phyloP scores from a whole-genome alignment of 2,888 invertebrate species.

The Embidobia sp. region DNA sequence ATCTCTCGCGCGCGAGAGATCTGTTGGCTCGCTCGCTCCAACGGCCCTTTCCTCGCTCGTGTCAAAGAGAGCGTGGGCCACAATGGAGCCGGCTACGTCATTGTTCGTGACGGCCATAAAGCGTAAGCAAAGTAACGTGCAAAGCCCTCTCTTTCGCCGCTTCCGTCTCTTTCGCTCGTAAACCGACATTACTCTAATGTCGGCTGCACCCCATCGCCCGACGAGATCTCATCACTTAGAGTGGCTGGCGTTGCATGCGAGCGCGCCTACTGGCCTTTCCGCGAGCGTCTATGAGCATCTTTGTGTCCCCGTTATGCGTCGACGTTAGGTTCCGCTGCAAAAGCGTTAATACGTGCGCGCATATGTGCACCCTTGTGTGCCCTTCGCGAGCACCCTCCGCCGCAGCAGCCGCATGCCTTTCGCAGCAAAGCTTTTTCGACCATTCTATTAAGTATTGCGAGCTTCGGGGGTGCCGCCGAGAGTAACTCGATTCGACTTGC shows the following conservation, averaged over 20 bases:
- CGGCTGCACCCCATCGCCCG: conserved; percentile 63
- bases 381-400: conserved; percentile 21
- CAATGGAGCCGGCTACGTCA: conserved; percentile 76
- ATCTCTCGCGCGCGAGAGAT: conserved; percentile 77
- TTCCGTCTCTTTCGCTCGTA: conserved; percentile 45
- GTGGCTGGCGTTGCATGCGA: conserved; percentile 72
- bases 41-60: conserved; percentile 46
- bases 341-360: conserved; percentile 39
- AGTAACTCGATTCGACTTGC: too few species aligned
- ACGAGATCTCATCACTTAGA: conserved; percentile 79
- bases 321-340: conserved; percentile 41
- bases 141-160: conserved; percentile 20
- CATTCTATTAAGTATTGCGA: not conserved
- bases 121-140: conserved; percentile 62
- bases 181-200: conserved; percentile 77
- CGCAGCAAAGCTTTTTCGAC: conserved; percentile 10
- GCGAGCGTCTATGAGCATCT: conserved; percentile 43
- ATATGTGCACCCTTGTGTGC: conserved; percentile 45
- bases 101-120: conserved; percentile 73
- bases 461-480: too few species aligned
- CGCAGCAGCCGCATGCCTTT: not conserved
- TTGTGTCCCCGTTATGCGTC: conserved; percentile 40
- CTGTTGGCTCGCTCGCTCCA: conserved; percentile 68
- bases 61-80: conserved; percentile 66
- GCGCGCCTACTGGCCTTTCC: conserved; percentile 60